Conservation (phyloP, 2,113 vertebrate genomes). For the Gobius niger region DNA sequence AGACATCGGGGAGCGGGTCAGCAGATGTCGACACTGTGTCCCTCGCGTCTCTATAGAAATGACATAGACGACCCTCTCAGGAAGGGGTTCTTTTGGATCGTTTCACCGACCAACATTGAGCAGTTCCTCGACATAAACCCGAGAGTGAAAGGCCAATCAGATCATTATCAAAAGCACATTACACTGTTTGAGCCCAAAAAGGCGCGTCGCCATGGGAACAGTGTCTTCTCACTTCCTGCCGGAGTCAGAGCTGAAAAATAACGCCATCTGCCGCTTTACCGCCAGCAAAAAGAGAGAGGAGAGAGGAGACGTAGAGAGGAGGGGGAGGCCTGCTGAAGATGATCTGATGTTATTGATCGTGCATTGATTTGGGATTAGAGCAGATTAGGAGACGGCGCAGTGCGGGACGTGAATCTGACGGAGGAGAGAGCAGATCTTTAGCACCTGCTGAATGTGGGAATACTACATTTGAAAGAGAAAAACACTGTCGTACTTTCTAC, state of each 20-base stretch:
- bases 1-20: not conserved
- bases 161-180: not conserved
- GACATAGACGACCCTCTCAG: too few relatives aligned
- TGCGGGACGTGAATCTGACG: not conserved
- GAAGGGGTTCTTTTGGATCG: not conserved
- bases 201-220: conserved; percentile 70
- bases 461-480: too few relatives aligned
- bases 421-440: too few relatives aligned
- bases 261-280: conserved; percentile 9
- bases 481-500: too few relatives aligned
- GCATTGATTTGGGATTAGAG: not conserved
- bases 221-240: conserved; percentile 44
- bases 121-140: not conserved
- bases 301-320: too few relatives aligned
- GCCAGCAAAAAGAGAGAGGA: not conserved
- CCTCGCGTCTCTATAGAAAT: too few relatives aligned
- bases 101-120: not conserved
- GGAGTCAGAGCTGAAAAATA: conserved; percentile 56
- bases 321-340: not conserved
- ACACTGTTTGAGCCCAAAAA: conserved; percentile 15
- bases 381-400: not conserved
- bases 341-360: not conserved
- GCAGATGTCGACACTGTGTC: not conserved
- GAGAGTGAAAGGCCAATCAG: not conserved
- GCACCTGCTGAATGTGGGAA: too few relatives aligned